phyloP scores from a whole-genome alignment of 2,888 invertebrate genomes.

The Pyrrhia umbra region DNA sequence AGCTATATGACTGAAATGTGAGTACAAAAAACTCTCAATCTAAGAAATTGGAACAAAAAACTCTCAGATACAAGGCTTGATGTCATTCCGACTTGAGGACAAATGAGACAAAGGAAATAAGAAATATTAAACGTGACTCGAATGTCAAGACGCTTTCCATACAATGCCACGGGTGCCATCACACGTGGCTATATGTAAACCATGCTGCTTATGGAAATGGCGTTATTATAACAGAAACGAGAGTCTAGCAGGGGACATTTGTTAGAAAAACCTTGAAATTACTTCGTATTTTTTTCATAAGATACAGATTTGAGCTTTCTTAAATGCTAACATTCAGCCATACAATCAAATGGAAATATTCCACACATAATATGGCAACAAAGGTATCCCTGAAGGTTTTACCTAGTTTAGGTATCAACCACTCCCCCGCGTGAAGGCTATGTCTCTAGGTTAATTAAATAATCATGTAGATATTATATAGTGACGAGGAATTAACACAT shows the following conservation, averaged over 20 bases:
- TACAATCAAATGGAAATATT: constrained; percentile 19
- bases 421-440: too few species aligned
- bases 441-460: too few species aligned
- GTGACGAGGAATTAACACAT: too few species aligned
- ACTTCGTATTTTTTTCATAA: constrained; percentile 46
- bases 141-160: constrained; percentile 83
- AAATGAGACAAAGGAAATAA: constrained; percentile 89
- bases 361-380: constrained; percentile 18
- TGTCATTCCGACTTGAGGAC: constrained; percentile 84
- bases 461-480: too few species aligned
- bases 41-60: constrained; percentile 76
- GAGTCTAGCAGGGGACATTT: constrained; percentile 69
- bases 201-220: constrained; percentile 79
- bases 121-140: constrained; percentile 89
- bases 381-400: too few species aligned
- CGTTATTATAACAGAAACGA: constrained; percentile 75
- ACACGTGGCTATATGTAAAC: constrained; percentile 78
- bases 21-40: constrained; percentile 65
- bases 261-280: constrained; percentile 65
- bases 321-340: constrained; percentile 38
- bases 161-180: constrained; percentile 76
- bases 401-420: neutral
- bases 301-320: neutral
- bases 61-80: constrained; percentile 77
- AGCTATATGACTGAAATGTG: constrained; percentile 61